phyloP scores from a whole-genome alignment of 2,888 invertebrate species.

The Apoda limacodes region DNA sequence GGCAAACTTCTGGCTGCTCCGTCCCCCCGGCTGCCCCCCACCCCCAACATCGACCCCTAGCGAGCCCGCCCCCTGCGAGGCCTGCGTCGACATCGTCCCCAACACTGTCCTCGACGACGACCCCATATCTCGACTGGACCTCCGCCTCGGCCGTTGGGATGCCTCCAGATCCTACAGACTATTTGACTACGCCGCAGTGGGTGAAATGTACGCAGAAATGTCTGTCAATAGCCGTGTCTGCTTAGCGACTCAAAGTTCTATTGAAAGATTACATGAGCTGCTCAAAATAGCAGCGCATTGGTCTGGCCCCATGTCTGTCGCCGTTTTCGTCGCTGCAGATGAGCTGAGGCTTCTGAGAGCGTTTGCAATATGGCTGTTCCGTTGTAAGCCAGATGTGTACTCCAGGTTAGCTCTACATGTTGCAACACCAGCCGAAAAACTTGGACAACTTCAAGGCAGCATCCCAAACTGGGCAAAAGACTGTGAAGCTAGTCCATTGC shows the following conservation, averaged over 20 bases:
- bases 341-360: conserved; percentile 79
- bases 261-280: conserved; percentile 83
- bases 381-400: conserved; percentile 79
- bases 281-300: conserved; percentile 85
- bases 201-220: conserved; percentile 72
- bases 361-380: conserved; percentile 80
- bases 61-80: conserved; percentile 46
- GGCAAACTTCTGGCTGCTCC: conserved; percentile 53
- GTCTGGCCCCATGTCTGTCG: conserved; percentile 87
- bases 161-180: conserved; percentile 75
- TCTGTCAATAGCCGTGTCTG: conserved; percentile 74
- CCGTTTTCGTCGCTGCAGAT: conserved; percentile 83
- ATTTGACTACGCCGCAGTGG: conserved; percentile 79
- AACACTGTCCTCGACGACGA: conserved; percentile 43
- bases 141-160: conserved; percentile 81
- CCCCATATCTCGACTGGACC: conserved; percentile 70
- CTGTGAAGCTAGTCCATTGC: conserved; percentile 77
- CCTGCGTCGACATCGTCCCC: conserved; percentile 39
- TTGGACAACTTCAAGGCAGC: conserved; percentile 70
- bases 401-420: conserved; percentile 82
- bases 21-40: conserved; percentile 36
- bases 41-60: conserved; percentile 28
- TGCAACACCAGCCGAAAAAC: conserved; percentile 74
- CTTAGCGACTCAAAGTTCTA: conserved; percentile 87
- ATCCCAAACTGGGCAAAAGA: conserved; percentile 69